Percentiles rank a stretch among this genome's conserved stretches.
Evolutionary conservation across 2,113 vertebrate species (phyloP).

Genomic region (Oreocharis arfaki): DNA sequence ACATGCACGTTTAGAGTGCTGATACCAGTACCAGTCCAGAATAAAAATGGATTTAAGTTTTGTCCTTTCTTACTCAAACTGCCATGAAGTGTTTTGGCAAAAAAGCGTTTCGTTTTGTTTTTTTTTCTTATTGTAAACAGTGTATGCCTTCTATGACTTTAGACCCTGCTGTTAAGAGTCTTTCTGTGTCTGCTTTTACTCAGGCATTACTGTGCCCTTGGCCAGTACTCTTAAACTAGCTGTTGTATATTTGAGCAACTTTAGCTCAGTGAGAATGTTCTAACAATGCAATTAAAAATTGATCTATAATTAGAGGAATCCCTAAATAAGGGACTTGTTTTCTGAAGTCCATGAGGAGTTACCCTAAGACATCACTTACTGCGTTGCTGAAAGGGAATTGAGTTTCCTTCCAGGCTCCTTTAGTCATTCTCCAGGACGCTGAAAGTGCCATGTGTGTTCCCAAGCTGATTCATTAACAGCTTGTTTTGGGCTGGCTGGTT

Average conservation of each 20-base stretch:
- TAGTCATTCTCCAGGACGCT: not conserved
- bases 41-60: not conserved
- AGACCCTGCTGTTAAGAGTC: not conserved
- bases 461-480: not conserved
- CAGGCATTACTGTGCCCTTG: not conserved
- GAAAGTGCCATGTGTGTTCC: not conserved
- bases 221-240: not conserved
- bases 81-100: not conserved
- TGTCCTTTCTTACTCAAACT: not conserved
- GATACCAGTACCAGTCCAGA: not conserved
- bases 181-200: not conserved
- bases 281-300: not conserved
- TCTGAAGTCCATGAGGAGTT: not conserved
- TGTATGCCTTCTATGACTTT: not conserved
- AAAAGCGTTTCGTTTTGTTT: not conserved
- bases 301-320: not conserved
- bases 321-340: not conserved
- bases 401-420: not conserved
- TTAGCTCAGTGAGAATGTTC: not conserved
- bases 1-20: fast-evolving
- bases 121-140: not conserved
- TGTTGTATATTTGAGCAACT: not conserved
- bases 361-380: not conserved
- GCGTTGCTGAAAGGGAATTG: not conserved
- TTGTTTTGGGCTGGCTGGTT: not conserved